Evolutionary conservation across 2,888 invertebrate species (phyloP).

Genomic region (Parnassius orleans): DNA sequence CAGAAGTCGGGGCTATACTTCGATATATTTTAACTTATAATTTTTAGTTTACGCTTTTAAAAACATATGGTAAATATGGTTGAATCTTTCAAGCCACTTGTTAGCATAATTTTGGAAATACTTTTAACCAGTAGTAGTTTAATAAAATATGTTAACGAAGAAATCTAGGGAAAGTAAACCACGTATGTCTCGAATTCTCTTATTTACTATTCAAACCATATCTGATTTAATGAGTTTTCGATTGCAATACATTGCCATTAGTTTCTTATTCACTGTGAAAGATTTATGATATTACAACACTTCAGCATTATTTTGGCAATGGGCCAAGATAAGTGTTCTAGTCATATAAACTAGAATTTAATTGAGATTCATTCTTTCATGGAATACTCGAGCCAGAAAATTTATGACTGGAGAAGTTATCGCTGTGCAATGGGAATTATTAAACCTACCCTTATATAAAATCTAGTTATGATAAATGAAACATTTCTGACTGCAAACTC

Average conservation of each 20-base stretch:
- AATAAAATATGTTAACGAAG: too few species aligned
- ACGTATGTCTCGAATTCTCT: too few species aligned
- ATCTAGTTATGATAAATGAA: too few species aligned
- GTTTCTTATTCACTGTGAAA: conserved; percentile 5
- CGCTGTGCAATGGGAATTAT: not conserved
- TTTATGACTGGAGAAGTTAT: conserved; percentile 5
- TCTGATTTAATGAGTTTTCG: not conserved
- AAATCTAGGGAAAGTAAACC: too few species aligned
- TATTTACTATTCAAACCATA: not conserved
- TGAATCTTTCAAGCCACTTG: too few species aligned
- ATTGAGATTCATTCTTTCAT: conserved; percentile 3
- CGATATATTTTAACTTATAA: too few species aligned
- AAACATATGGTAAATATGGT: too few species aligned
- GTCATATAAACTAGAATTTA: conserved; percentile 4
- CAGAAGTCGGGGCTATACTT: too few species aligned
- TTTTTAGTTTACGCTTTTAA: too few species aligned
- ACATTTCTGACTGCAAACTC: too few species aligned
- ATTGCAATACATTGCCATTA: not conserved
- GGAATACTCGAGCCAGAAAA: conserved; percentile 6
- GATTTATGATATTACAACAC: conserved; percentile 6
- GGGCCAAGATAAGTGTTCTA: conserved; percentile 5
- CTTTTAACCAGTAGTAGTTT: too few species aligned
- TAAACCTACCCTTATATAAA: not conserved
- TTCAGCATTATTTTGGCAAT: conserved; percentile 1
- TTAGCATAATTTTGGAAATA: too few species aligned